Evolutionary conservation across 2,888 invertebrate genomes (phyloP).

Genomic region (Cynaeus angustus): DNA sequence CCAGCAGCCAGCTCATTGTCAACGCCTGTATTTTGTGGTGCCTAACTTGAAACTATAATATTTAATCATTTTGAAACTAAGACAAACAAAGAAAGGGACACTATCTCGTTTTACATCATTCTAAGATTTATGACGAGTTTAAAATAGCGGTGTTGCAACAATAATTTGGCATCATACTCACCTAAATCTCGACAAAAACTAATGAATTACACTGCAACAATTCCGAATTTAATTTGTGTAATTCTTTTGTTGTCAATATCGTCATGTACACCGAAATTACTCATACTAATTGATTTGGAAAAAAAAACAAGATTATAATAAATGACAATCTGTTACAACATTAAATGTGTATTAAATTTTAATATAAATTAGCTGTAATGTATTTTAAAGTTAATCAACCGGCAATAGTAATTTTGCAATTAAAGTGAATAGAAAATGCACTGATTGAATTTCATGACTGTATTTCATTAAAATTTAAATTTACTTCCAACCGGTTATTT

Average conservation of each 20-base stretch:
- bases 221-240: neutral
- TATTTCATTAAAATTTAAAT: neutral
- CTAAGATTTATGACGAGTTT: constrained; percentile 16
- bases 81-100: constrained; percentile 13
- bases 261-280: too few relatives aligned
- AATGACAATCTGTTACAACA: neutral
- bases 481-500: neutral
- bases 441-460: constrained; percentile 1
- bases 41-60: constrained; percentile 2
- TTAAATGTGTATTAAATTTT: constrained; percentile 1
- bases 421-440: neutral
- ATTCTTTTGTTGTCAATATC: too few relatives aligned
- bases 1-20: neutral
- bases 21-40: constrained; percentile 2
- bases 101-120: constrained; percentile 25
- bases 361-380: neutral
- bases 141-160: constrained; percentile 19
- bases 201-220: neutral
- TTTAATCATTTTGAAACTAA: constrained; percentile 6
- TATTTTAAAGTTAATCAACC: neutral
- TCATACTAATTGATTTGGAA: too few relatives aligned
- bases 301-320: neutral
- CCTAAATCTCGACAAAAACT: neutral
- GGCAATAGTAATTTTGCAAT: neutral
- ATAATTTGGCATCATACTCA: constrained; percentile 13